phyloP scores from a whole-genome alignment of 2,113 vertebrate species.

The Callopanchax toddi region DNA sequence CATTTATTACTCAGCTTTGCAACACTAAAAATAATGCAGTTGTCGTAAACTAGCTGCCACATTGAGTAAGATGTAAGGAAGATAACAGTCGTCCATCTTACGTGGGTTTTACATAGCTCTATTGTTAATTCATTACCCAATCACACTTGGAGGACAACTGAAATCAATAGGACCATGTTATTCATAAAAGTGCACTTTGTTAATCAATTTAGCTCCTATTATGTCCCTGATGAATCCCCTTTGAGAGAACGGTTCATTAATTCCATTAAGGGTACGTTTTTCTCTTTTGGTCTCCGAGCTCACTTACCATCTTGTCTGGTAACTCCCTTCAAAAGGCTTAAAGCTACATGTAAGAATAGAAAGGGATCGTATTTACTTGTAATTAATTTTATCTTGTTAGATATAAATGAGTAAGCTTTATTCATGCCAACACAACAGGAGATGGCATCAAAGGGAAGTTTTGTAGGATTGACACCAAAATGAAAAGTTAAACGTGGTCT shows the following conservation, averaged over 20 bases:
- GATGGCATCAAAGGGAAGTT: slow-evolving; percentile 12
- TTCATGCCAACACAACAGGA: neutral
- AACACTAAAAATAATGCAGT: slow-evolving; percentile 8
- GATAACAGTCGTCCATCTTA: slow-evolving; percentile 8
- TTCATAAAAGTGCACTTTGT: slow-evolving; percentile 71
- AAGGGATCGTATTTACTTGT: neutral
- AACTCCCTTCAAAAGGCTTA: slow-evolving; percentile 27
- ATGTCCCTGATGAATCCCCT: slow-evolving; percentile 67
- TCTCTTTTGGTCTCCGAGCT: slow-evolving; percentile 23
- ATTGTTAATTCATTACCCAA: slow-evolving; percentile 60
- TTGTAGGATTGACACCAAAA: neutral
- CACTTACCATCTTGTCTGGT: slow-evolving; percentile 15
- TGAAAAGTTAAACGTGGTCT: slow-evolving; percentile 11
- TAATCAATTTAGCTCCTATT: slow-evolving; percentile 73
- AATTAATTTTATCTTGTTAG: slow-evolving; percentile 17
- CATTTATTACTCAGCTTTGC: neutral
- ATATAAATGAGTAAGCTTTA: neutral
- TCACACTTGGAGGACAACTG: slow-evolving; percentile 49
- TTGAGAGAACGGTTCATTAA: slow-evolving; percentile 68
- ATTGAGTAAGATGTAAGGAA: neutral
- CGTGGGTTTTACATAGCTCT: slow-evolving; percentile 10
- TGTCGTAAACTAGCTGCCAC: neutral
- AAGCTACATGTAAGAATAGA: slow-evolving; percentile 16
- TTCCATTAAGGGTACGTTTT: slow-evolving; percentile 44
- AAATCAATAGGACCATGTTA: slow-evolving; percentile 66